phyloP scores from a whole-genome alignment of 2,113 vertebrate genomes.

The Capra hircus region DNA sequence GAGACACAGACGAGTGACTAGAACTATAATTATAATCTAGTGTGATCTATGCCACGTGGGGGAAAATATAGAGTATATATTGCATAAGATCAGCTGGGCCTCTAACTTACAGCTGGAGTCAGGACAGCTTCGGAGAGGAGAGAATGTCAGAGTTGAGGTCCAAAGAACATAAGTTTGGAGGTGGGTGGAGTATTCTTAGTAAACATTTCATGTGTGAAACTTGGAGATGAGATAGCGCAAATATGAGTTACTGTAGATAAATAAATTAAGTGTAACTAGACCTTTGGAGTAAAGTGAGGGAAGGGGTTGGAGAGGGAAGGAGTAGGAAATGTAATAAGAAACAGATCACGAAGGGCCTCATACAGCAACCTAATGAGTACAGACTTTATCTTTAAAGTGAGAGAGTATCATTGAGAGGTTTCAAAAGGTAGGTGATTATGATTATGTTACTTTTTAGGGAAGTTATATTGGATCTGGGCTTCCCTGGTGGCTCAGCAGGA shows the following conservation, averaged over 20 bases:
- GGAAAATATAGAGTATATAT: background rate
- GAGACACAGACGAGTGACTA: background rate
- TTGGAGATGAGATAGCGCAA: background rate
- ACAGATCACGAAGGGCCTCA: background rate
- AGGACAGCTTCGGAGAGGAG: background rate
- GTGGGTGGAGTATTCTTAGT: background rate
- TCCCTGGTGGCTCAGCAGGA: background rate
- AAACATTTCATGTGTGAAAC: background rate
- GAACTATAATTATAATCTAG: background rate
- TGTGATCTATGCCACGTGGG: background rate
- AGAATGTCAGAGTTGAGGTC: background rate
- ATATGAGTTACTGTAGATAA: background rate
- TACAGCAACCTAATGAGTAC: background rate
- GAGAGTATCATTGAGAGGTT: background rate
- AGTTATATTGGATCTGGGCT: background rate
- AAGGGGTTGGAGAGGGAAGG: background rate
- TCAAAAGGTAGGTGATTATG: background rate
- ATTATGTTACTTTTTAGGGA: background rate
- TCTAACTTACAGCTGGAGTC: background rate
- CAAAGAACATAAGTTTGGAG: conserved; percentile 2
- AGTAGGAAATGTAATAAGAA: background rate
- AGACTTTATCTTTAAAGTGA: background rate
- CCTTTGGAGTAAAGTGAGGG: background rate
- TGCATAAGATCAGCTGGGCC: background rate
- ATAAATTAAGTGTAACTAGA: background rate